Percentiles rank a stretch among this genome's conserved stretches.
These are phyloP conservation scores for Ophthalmotilapia sp. DNA, from an alignment of 2,113 vertebrate species.

Conservation along the genomic window DNA sequence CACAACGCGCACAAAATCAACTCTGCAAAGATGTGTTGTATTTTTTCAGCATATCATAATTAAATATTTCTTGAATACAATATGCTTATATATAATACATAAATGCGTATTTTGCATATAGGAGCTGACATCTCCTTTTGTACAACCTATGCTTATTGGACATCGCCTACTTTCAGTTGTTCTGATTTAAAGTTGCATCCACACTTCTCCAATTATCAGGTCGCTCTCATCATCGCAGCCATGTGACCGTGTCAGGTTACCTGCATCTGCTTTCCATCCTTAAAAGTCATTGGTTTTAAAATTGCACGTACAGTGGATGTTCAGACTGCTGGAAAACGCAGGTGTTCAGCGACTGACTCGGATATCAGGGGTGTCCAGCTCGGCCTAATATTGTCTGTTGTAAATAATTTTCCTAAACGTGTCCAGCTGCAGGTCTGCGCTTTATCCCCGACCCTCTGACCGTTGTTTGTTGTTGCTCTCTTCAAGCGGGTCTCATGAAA, in stretches of 20 bases:
- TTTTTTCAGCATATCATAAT: neutral
- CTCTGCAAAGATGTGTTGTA: neutral
- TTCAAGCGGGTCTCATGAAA: conserved; percentile 55
- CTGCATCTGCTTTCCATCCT: neutral
- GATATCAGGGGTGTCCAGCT: conserved; percentile 19
- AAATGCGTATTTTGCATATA: rapidly evolving
- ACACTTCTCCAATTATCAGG: neutral
- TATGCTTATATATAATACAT: neutral
- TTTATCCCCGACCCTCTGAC: conserved; percentile 24
- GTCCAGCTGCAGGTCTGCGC: conserved; percentile 10
- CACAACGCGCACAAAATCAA: neutral
- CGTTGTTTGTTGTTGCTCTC: conserved; percentile 54
- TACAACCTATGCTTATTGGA: neutral
- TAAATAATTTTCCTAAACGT: conserved; percentile 39
- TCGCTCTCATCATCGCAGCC: neutral
- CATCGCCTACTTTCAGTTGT: rapidly evolving
- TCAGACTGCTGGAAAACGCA: neutral
- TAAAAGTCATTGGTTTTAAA: neutral
- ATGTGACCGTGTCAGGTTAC: rapidly evolving
- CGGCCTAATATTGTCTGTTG: neutral
- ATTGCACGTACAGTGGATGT: neutral
- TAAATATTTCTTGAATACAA: neutral
- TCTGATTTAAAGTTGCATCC: neutral
- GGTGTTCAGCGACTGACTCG: neutral
- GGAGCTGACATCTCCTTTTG: rapidly evolving